Percentiles rank a stretch among this genome's conserved stretches.
Evolutionary conservation across 2,888 invertebrate species (phyloP).

Genomic region (Acanthosoma haemorrhoidale): DNA sequence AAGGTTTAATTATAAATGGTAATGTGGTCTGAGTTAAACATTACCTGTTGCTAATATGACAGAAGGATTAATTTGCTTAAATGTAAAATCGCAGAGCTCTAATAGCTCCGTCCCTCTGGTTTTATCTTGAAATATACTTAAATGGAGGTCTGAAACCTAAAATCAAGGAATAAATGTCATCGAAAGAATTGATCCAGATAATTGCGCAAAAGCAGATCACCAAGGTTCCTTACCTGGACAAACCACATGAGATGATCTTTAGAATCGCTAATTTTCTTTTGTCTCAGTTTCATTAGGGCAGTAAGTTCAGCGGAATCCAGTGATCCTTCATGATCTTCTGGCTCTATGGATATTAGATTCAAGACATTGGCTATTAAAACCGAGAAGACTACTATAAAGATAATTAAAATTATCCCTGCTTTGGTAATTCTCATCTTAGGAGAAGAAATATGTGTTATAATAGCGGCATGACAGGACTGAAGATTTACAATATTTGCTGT

Average conservation of each 20-base stretch:
- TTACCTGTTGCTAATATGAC: slow-evolving; percentile 75
- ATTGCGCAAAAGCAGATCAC: too few species aligned
- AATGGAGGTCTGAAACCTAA: slow-evolving; percentile 83
- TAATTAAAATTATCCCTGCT: slow-evolving; percentile 48
- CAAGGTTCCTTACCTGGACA: slow-evolving; percentile 58
- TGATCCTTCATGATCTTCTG: neutral
- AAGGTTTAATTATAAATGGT: too few species aligned
- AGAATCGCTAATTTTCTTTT: slow-evolving; percentile 48
- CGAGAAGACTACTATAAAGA: slow-evolving; percentile 59
- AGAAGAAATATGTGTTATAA: neutral
- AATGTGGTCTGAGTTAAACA: neutral
- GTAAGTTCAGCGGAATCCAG: slow-evolving; percentile 45
- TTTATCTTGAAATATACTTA: slow-evolving; percentile 75
- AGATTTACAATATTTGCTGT: neutral
- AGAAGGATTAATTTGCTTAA: slow-evolving; percentile 65
- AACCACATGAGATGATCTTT: slow-evolving; percentile 66
- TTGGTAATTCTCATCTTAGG: slow-evolving; percentile 25
- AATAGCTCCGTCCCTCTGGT: slow-evolving; percentile 68
- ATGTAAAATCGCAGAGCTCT: slow-evolving; percentile 70
- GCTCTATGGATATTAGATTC: slow-evolving; percentile 58
- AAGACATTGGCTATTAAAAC: slow-evolving; percentile 64
- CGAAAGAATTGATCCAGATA: slow-evolving; percentile 14
- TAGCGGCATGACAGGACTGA: neutral
- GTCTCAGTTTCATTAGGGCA: slow-evolving; percentile 42
- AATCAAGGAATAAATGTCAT: slow-evolving; percentile 42